Base-by-base conservation (phyloP, 1,140 invertebrate species). In the Cydia strobilella region DNA sequence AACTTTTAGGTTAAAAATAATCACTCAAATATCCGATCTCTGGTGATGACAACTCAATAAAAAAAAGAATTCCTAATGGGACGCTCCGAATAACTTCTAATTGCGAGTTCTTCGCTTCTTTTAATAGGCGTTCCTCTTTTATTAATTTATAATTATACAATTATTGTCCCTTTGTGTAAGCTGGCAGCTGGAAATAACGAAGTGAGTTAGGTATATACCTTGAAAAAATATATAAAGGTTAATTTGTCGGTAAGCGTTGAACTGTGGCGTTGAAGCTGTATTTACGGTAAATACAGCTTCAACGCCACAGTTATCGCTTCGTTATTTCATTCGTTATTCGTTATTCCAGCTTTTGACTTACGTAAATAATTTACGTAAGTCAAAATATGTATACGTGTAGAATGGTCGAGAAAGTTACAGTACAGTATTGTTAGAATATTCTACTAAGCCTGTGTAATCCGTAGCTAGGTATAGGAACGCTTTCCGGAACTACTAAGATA, bases 101-200 rank as follows among this genome's bases (percentile, higher is more conserved):
- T 59, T 59, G 54, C 6, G 12, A 54, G 15, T 54, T n/a, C 51
- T 20, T 18, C 0, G 6, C n/a, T 54, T 59, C 54, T 69, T 18
- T 15, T n/a, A 69, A 27, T 69, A 35, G 65, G 35, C 65, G 15
- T 35, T 31, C 63, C 25, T 66, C 13, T 69, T 69, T 20, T 12
- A 39, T 69, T 39, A n/a, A 69, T 42, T 35, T 69, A 35, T 42
- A 69, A 69, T 69, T 69, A 69, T 39, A 18, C n/a, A 69, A 42
- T 69, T 69, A 69, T 39, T 5, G 15, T 39, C 23, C 31, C 18
- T 39, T 69, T 69, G 35, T 69, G 65, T 69, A 6, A 69, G 31
- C 35, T 66, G 63, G 63, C 63, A 69, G 65, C 65, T 35, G 18
- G 65, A 39, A 3, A 39, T 69, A 66, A 66, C 25, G 13, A 69